These are phyloP conservation scores for Cottoperca gobio DNA, from an alignment of 2,797 vertebrate species.

Conservation along the genomic window DNA sequence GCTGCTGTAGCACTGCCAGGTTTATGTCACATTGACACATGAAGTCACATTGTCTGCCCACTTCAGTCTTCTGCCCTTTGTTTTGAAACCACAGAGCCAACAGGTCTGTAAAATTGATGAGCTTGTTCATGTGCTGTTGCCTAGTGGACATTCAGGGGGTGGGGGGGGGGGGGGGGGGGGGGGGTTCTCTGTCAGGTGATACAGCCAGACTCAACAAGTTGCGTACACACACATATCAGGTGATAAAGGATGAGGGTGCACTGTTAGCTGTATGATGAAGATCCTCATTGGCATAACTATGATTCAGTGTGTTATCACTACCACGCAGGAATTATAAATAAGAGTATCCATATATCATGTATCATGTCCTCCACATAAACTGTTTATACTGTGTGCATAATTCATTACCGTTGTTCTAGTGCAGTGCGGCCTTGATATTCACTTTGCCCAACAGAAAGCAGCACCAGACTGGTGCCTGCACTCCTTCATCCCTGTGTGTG, in stretches of 20 bases:
- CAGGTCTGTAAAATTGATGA: constrained; percentile 81
- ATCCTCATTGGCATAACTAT: constrained; percentile 11
- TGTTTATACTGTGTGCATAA: constrained; percentile 49
- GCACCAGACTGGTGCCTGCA: background rate
- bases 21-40: constrained; percentile 24
- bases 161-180: constrained; percentile 42
- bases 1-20: constrained; percentile 15
- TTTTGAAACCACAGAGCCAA: constrained; percentile 66
- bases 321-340: constrained; percentile 32
- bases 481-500: constrained; percentile 11
- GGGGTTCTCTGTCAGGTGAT: constrained; percentile 78
- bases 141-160: constrained; percentile 45
- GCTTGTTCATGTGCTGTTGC: constrained; percentile 70
- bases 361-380: constrained; percentile 32
- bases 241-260: constrained; percentile 37
- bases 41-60: constrained; percentile 19
- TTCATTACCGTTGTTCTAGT: constrained; percentile 44
- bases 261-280: constrained; percentile 16
- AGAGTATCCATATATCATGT: constrained; percentile 18
- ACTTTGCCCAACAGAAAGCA: constrained; percentile 8
- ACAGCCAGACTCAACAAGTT: constrained; percentile 59
- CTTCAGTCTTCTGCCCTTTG: constrained; percentile 56
- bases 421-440: constrained; percentile 27
- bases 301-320: constrained; percentile 18
- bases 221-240: constrained; percentile 52